These are phyloP conservation scores for Naja naja DNA, from an alignment of 2,113 vertebrate species.

Conservation along the genomic window DNA sequence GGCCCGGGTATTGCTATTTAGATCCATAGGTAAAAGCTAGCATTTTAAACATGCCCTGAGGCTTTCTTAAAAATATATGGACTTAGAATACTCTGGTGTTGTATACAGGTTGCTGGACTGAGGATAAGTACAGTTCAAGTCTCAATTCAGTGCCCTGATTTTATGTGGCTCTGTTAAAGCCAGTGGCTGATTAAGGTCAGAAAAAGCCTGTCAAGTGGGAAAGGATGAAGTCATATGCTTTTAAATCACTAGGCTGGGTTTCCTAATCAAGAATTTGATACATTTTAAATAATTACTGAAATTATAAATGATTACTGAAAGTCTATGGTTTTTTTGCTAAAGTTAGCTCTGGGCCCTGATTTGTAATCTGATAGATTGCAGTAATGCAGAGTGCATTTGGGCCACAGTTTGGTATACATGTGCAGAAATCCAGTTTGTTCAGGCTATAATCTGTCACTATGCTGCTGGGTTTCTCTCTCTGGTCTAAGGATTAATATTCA, in stretches of 20 bases:
- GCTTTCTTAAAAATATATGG: background rate
- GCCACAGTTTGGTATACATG: background rate
- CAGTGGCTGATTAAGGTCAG: slow-evolving; percentile 10
- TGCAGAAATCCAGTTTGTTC: background rate
- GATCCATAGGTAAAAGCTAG: background rate
- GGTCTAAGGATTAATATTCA: background rate
- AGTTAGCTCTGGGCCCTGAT: background rate
- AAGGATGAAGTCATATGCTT: background rate
- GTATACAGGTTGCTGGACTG: background rate
- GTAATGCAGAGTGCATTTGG: background rate
- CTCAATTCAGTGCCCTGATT: slow-evolving; percentile 1
- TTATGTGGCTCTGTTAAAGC: slow-evolving; percentile 3
- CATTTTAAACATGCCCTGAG: background rate
- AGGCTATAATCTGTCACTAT: background rate
- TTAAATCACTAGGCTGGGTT: background rate
- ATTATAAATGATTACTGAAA: background rate
- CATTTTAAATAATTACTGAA: slow-evolving; percentile 13
- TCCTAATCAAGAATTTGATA: slow-evolving; percentile 43
- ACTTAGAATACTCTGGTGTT: background rate
- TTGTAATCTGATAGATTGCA: slow-evolving; percentile 2
- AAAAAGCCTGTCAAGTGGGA: background rate
- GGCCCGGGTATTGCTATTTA: background rate
- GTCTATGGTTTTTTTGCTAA: background rate
- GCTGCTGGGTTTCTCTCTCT: background rate
- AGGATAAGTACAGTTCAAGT: background rate